Evolutionary conservation across 2,888 invertebrate genomes (phyloP), one percentile per base, ranked within the genome.

Genomic region (Gari tellinella): DNA sequence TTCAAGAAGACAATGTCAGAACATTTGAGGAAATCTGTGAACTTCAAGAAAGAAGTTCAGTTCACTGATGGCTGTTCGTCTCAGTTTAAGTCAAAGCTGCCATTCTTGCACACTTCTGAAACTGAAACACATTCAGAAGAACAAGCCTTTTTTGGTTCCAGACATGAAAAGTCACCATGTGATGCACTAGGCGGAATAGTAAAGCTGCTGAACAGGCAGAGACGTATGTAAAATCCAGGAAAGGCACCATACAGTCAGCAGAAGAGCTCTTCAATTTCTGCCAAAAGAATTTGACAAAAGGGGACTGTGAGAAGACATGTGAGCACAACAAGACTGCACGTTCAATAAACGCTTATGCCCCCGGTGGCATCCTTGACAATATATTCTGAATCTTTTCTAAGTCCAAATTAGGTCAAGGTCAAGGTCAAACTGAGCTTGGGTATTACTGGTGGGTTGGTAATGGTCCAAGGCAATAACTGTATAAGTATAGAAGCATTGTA

Each of bases 51-150:
- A 23, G 60, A 68, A 55, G 17, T 68, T 25, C 63, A 73, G 48
- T 73, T 60, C 40, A 49, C 46, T 23, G 72, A 72, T 63, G 72
- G 66, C 1, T 68, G 53, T 40, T 55, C 64, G 37, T 26, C 60
- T n/a, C 68, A 68, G 40, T 73, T 64, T 49, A 68, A 73, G 31
- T 67, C 67, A n/a, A 73, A 64, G 60, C 1, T 37, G 43, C 58
- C 73, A 15, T 73, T 73, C 21, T 37, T 37, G 1, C 57, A 67
- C 38, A 2, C 63, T 15, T 40, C 58, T 48, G 52, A 68, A 49
- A 63, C 52, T 21, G 52, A 52, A 14, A 55, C 56, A 23, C 60
- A 61, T 37, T 63, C 0, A n/a, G 37, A 55, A 40, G 73, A 68
- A 41, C 49, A 64, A 37, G 55, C 55, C 1, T 73, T 40, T 46